Percentiles rank a stretch among this genome's conserved stretches.
These are phyloP conservation scores for Eurois occulta DNA, from an alignment of 2,888 invertebrate species.

Conservation along the genomic window DNA sequence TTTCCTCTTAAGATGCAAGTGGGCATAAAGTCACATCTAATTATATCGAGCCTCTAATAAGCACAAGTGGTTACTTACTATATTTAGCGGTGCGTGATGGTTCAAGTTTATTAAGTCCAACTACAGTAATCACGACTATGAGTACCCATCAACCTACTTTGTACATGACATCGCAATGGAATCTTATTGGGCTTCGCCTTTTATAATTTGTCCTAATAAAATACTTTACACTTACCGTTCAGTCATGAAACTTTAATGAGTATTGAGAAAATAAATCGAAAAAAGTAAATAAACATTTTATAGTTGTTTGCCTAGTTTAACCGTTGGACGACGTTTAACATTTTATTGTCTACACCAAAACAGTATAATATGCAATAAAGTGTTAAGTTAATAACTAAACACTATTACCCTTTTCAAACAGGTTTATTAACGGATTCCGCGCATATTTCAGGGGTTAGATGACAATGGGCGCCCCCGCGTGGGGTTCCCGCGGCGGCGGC, in stretches of 20 bases:
- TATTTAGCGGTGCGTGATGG: constrained; percentile 80
- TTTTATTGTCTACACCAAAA: background rate
- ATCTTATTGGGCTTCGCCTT: constrained; percentile 37
- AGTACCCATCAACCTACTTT: constrained; percentile 51
- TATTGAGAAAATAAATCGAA: constrained; percentile 18
- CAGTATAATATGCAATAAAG: background rate
- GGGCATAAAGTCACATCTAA: constrained; percentile 75
- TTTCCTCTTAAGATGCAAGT: constrained; percentile 64
- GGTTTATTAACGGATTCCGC: background rate
- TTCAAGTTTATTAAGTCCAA: constrained; percentile 74
- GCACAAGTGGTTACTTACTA: constrained; percentile 77
- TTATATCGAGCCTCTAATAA: constrained; percentile 77
- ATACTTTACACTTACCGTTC: constrained; percentile 28
- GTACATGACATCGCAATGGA: constrained; percentile 27
- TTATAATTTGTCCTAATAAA: constrained; percentile 45
- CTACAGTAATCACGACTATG: constrained; percentile 56
- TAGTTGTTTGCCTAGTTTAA: background rate
- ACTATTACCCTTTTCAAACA: constrained; percentile 12
- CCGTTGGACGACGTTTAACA: background rate
- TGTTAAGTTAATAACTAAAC: background rate
- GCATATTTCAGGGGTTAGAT: constrained; percentile 66
- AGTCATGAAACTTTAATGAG: constrained; percentile 39
- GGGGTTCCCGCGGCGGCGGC: constrained; percentile 87
- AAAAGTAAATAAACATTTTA: constrained; percentile 6
- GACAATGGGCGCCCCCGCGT: constrained; percentile 87